Evolutionary conservation across 1,140 invertebrate species (phyloP).

Genomic region (Drosophila sulfurigaster): DNA sequence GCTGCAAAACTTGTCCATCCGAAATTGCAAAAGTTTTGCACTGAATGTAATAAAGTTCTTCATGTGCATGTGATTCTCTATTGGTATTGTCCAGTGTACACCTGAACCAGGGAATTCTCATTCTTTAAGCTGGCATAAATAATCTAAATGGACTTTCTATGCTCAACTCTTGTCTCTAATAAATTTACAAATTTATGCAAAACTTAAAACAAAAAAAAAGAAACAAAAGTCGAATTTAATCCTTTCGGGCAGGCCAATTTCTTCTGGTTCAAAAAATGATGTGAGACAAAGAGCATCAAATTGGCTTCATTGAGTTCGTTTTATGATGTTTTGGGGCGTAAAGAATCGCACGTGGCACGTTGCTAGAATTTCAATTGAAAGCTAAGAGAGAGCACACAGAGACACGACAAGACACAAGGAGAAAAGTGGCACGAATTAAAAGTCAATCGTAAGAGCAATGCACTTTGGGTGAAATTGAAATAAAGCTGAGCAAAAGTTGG

Average conservation of each 20-base stretch:
- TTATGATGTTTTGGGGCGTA: neutral
- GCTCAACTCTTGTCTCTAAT: neutral
- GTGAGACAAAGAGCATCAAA: constrained; percentile 2
- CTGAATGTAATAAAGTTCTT: constrained; percentile 36
- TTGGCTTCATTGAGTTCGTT: neutral
- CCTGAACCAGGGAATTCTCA: constrained; percentile 33
- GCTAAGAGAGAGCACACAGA: too few relatives aligned
- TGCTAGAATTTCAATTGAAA: constrained; percentile 10
- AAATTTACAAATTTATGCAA: neutral
- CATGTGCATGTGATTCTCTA: neutral
- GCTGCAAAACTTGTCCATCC: constrained; percentile 35
- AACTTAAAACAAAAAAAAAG: neutral
- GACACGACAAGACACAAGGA: neutral
- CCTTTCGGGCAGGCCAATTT: neutral
- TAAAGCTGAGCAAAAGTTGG: neutral
- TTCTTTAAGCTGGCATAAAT: constrained; percentile 12
- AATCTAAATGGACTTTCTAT: too few relatives aligned
- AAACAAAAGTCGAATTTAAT: neutral
- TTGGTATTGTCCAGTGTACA: constrained; percentile 25
- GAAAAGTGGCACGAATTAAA: constrained; percentile 6
- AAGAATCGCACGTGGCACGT: constrained; percentile 4
- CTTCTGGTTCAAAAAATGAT: neutral
- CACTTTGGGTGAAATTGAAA: constrained; percentile 1
- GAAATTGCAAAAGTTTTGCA: constrained; percentile 49
- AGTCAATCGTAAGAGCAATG: constrained; percentile 7